These are phyloP conservation scores for Troides helena DNA, from an alignment of 2,888 invertebrate species.

Conservation along the genomic window DNA sequence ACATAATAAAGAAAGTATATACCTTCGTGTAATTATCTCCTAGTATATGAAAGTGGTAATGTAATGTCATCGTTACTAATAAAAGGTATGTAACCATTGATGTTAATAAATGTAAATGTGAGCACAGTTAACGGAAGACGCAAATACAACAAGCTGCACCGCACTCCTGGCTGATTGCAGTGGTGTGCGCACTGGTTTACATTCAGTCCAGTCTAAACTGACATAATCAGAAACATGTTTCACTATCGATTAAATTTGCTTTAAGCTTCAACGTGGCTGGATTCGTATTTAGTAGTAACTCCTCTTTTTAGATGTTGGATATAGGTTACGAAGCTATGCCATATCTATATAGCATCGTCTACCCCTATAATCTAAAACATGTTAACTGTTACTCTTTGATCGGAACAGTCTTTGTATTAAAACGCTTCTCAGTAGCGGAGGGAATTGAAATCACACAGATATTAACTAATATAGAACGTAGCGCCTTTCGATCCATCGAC, in stretches of 20 bases:
- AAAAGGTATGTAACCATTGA: conserved; percentile 48
- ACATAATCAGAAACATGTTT: not conserved
- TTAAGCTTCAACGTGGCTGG: not conserved
- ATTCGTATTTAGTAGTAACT: not conserved
- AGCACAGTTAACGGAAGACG: conserved; percentile 66
- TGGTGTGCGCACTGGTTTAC: conserved; percentile 73
- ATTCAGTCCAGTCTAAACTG: conserved; percentile 64
- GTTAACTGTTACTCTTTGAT: not conserved
- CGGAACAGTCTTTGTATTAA: not conserved
- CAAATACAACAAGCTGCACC: conserved; percentile 78
- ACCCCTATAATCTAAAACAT: not conserved
- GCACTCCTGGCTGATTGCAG: conserved; percentile 57
- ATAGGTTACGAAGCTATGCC: not conserved
- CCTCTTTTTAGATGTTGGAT: conserved; percentile 1
- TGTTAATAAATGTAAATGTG: conserved; percentile 53
- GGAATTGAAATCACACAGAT: not conserved
- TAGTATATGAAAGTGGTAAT: conserved; percentile 40
- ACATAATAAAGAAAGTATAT: conserved; percentile 13
- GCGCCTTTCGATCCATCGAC: conserved; percentile 45
- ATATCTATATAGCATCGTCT: not conserved
- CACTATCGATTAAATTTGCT: not conserved
- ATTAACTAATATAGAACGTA: conserved; percentile 6
- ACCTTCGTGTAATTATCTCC: conserved; percentile 32
- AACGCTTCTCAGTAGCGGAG: conserved; percentile 9
- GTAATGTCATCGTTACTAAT: conserved; percentile 48